Conservation (phyloP, 2,113 vertebrate genomes). For the Cercopithecus mona region DNA sequence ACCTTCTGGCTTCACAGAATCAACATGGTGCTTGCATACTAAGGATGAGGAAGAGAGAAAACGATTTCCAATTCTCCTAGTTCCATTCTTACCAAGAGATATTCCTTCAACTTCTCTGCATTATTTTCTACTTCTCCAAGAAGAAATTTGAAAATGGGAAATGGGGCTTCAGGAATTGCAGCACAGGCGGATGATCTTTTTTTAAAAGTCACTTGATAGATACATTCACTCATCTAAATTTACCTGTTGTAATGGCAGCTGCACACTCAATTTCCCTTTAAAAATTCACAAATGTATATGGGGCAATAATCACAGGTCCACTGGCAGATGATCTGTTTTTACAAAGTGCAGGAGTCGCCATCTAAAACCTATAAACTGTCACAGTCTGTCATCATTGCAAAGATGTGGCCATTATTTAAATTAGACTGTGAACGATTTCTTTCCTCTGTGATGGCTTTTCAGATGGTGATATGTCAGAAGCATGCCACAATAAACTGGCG, state of each 20-base stretch:
- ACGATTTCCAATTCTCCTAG: neutral
- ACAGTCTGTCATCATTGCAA: constrained; percentile 74
- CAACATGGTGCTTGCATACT: neutral
- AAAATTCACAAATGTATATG: constrained; percentile 70
- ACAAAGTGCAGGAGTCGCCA: constrained; percentile 77
- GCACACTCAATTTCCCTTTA: constrained; percentile 78
- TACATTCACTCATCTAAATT: constrained; percentile 73
- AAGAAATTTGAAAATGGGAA: constrained; percentile 23
- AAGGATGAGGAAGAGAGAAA: neutral
- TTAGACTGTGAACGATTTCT: constrained; percentile 78
- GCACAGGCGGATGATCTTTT: constrained; percentile 38
- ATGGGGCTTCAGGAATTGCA: neutral
- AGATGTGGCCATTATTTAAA: constrained; percentile 84
- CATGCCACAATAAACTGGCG: constrained; percentile 64
- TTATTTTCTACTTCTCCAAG: neutral
- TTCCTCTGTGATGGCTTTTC: constrained; percentile 79
- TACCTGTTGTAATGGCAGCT: constrained; percentile 76
- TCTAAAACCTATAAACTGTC: constrained; percentile 84
- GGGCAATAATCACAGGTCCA: constrained; percentile 76
- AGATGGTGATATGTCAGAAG: constrained; percentile 75
- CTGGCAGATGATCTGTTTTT: constrained; percentile 80
- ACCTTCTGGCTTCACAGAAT: neutral
- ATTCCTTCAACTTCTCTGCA: neutral
- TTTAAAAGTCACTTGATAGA: constrained; percentile 60
- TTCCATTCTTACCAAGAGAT: neutral